Base-by-base conservation (phyloP, 1,140 invertebrate species). In the Caenorhabditis inopinata region DNA sequence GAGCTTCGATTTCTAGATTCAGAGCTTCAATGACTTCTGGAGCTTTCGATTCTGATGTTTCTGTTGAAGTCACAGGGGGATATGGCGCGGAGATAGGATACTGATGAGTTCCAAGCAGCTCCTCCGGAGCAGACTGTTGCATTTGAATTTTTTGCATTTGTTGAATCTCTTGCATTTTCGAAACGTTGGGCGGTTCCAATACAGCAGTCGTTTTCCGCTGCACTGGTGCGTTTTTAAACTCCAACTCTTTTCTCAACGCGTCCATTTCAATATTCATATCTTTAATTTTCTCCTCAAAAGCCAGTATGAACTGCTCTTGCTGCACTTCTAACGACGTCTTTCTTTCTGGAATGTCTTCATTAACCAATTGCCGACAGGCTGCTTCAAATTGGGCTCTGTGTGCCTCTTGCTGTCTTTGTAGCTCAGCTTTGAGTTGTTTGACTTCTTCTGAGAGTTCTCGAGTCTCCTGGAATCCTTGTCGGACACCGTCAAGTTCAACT, bases 271-370 rank as follows among this genome's bases (percentile, higher is more conserved):
- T 16, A 18, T 46, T n/a, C 21, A 79, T 38, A 11, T 49, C 12
- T 6, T 32, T 27, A n/a, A 79, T 74, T 27, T 79, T 48, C 0
- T 79, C 27, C 46, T 79, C 78, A 32, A 46, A 79, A 12, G 78
- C 62, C n/a, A 49, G 18, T 14, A 79, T 73, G 27, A 74, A 74
- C 46, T 79, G 46, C 27, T 79, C 35, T 14, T 79, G 53, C 45
- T 79, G 78, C 6, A 79, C 21, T 45, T 79, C 35, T 5, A 79
- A 74, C 1, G 47, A 49, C 16, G 29, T 51, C 45, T 51, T 75
- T 23, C 45, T 7, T n/a, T 75, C 47, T n/a, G 29, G 29, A 12
- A 45, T 29, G 9, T 48, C 47, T 25, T 47, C 29, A 11, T 25
- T 9, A 18, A 25, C 42, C 29, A 75, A 4, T 48, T 38, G 11